Conservation (phyloP, 30 jellyfish, hydroid and myxozoan genomes). For the Phacellophora camtschatica region DNA sequence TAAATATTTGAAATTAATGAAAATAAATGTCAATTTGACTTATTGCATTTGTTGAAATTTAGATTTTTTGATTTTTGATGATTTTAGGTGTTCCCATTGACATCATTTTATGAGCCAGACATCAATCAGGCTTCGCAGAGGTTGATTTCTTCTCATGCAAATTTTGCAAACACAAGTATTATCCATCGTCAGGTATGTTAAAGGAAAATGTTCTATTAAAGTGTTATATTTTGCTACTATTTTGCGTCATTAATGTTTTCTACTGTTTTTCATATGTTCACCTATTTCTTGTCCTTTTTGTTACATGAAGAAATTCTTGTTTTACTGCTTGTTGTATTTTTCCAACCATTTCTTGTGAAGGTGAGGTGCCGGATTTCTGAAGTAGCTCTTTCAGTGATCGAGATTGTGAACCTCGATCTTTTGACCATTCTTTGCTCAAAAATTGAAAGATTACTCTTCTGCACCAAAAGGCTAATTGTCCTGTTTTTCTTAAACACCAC, state of each 20-base stretch:
- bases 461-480: too few relatives aligned
- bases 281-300: neutral
- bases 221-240: neutral
- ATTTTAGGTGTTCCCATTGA: slow-evolving; percentile 75
- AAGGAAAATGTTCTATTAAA: neutral
- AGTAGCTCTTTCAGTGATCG: too few relatives aligned
- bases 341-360: too few relatives aligned
- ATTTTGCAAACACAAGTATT: slow-evolving; percentile 23
- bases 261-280: too few relatives aligned
- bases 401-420: too few relatives aligned
- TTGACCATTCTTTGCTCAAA: too few relatives aligned
- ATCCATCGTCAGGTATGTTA: slow-evolving; percentile 70
- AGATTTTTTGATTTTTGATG: neutral
- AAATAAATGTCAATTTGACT: too few relatives aligned
- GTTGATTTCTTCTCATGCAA: slow-evolving; percentile 48
- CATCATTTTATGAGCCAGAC: slow-evolving; percentile 71
- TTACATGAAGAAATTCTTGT: neutral
- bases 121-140: slow-evolving; percentile 71
- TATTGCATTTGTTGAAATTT: neutral
- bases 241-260: too few relatives aligned
- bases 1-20: too few relatives aligned
- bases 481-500: too few relatives aligned
- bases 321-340: neutral
- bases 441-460: too few relatives aligned
- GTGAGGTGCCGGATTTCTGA: too few relatives aligned